Evolutionary conservation across 2,797 vertebrate genomes (phyloP).

Genomic region (Poeciliopsis presidionis): DNA sequence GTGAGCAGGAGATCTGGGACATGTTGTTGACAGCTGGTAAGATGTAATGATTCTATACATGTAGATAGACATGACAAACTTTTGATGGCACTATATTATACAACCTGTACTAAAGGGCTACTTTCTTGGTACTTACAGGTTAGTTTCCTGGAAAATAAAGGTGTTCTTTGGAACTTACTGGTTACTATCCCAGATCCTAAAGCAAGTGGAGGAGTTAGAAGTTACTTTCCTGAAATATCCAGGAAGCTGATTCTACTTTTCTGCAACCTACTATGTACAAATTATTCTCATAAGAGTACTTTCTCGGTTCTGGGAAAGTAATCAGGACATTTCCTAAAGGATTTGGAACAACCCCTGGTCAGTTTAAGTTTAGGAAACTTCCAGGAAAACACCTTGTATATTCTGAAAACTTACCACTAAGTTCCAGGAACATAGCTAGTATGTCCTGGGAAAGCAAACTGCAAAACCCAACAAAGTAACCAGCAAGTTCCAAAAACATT

Average conservation of each 20-base stretch:
- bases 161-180: not conserved
- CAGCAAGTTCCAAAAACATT: not conserved
- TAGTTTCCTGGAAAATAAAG: not conserved
- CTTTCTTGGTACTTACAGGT: not conserved
- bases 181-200: not conserved
- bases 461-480: not conserved
- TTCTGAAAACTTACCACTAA: not conserved
- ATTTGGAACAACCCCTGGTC: not conserved
- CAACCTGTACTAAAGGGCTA: not conserved
- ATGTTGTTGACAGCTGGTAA: conserved; percentile 4
- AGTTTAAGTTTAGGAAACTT: not conserved
- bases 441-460: not conserved
- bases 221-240: not conserved
- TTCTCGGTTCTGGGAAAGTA: not conserved
- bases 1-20: not conserved
- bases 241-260: not conserved
- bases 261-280: not conserved
- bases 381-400: not conserved
- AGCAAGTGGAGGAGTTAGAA: not conserved
- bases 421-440: not conserved
- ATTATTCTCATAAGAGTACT: not conserved
- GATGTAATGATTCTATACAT: conserved; percentile 14
- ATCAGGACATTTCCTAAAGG: not conserved
- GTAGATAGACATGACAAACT: conserved; percentile 14
- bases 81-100: not conserved